Conservation (phyloP, 1,140 invertebrate genomes). For the Metopolophium dirhodum region DNA sequence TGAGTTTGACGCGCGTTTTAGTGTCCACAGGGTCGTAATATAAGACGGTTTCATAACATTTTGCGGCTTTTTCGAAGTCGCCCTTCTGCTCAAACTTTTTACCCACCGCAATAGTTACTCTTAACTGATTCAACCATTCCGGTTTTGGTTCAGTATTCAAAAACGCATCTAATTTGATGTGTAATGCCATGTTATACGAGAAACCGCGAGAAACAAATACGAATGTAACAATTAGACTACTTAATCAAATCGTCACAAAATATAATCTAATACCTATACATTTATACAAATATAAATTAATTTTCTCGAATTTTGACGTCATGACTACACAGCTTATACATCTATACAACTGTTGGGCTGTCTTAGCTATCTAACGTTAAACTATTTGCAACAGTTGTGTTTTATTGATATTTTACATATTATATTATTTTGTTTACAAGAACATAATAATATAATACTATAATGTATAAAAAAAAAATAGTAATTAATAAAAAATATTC, state of each 20-base stretch:
- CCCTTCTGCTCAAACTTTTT: neutral
- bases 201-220: neutral
- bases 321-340: neutral
- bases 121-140: constrained; percentile 34
- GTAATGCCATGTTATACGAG: neutral
- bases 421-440: no score
- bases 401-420: no score
- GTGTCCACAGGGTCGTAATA: neutral
- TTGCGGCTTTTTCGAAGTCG: constrained; percentile 11
- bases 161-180: neutral
- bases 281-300: neutral
- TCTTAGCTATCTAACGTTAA: no score
- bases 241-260: neutral
- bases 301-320: neutral
- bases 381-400: no score
- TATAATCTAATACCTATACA: neutral
- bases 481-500: no score
- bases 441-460: no score
- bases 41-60: constrained; percentile 19
- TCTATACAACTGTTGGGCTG: no score
- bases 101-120: neutral
- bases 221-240: neutral
- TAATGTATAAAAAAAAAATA: no score
- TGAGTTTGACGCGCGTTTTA: constrained; percentile 1
- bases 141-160: neutral